Percentiles rank a stretch among this genome's conserved stretches.
phyloP scores from a whole-genome alignment of 2,113 vertebrate genomes.

The Crotophaga sulcirostris region DNA sequence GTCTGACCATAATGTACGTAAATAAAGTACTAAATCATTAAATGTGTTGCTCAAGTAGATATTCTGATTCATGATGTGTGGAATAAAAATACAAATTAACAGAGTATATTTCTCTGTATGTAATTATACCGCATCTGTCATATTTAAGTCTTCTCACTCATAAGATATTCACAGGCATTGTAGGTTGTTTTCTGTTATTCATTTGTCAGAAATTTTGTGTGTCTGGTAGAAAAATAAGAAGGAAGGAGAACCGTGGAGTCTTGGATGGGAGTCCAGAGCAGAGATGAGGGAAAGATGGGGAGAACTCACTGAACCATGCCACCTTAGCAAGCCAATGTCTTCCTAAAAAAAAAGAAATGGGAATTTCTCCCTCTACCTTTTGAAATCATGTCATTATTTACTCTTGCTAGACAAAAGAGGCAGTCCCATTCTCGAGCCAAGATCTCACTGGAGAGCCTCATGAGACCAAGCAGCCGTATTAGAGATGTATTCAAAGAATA shows the following conservation, averaged over 20 bases:
- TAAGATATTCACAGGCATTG: not conserved
- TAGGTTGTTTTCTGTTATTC: not conserved
- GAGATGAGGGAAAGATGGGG: not conserved
- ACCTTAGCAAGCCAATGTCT: not conserved
- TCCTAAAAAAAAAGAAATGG: accelerated
- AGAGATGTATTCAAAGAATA: not conserved
- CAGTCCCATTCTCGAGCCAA: not conserved
- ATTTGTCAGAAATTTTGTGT: not conserved
- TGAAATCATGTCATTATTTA: not conserved
- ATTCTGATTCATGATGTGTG: not conserved
- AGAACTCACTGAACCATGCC: not conserved
- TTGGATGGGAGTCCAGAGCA: not conserved
- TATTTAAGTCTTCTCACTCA: not conserved
- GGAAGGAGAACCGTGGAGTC: not conserved
- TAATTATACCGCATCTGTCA: not conserved
- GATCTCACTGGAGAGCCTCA: not conserved
- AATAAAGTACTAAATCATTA: not conserved
- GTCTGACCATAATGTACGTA: not conserved
- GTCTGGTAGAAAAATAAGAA: not conserved
- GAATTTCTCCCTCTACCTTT: not conserved
- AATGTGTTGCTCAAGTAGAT: not conserved
- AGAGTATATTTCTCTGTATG: not conserved
- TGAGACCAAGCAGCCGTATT: not conserved
- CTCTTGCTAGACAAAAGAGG: not conserved
- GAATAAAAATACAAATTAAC: not conserved